Percentiles rank a stretch among this genome's conserved stretches.
Conservation (phyloP, 2,113 vertebrate genomes). For the Natator depressus region DNA sequence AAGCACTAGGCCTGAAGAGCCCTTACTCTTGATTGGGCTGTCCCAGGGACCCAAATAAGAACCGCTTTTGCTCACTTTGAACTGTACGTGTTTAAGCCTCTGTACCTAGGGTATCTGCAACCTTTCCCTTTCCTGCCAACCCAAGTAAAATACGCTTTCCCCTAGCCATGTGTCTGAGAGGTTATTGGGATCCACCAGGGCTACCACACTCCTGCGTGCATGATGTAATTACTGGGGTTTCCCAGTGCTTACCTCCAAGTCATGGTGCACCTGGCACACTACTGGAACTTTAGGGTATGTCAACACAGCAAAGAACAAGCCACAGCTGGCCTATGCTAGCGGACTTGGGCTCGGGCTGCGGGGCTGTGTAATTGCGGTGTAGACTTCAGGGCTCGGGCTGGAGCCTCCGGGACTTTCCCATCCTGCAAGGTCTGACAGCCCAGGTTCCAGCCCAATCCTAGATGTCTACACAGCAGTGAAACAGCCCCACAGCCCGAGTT, state of each 20-base stretch:
- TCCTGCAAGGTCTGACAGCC: too few species aligned
- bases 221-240: not conserved
- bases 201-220: accelerated
- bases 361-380: too few species aligned
- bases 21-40: not conserved
- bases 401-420: too few species aligned
- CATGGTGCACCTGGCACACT: too few species aligned
- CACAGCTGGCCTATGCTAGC: too few species aligned
- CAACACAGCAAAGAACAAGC: too few species aligned
- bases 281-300: too few species aligned
- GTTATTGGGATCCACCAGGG: not conserved
- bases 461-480: too few species aligned
- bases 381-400: too few species aligned
- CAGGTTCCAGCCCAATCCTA: too few species aligned
- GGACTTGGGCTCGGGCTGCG: too few species aligned
- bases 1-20: not conserved
- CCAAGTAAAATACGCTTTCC: not conserved
- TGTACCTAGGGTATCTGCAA: not conserved
- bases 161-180: not conserved
- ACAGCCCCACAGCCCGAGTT: too few species aligned
- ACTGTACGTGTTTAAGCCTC: not conserved
- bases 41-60: not conserved
- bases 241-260: not conserved
- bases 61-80: not conserved
- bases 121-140: not conserved